phyloP scores from a whole-genome alignment of 2,797 vertebrate genomes.

The Premnoplex brunnescens region DNA sequence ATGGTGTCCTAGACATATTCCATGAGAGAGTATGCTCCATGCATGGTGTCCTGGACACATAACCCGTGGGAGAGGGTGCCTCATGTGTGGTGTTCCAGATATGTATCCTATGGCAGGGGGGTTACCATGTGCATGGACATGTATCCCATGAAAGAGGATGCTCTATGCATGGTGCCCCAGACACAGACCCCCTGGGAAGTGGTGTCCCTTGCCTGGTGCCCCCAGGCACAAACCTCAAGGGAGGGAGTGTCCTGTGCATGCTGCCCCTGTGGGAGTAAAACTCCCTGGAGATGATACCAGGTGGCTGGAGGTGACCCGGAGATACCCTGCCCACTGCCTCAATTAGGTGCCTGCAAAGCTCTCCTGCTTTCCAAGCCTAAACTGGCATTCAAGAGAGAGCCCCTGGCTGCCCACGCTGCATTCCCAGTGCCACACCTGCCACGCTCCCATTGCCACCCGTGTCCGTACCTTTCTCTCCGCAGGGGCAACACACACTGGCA shows the following conservation, averaged over 20 bases:
- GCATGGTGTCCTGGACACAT: background rate
- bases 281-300: background rate
- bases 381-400: background rate
- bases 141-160: background rate
- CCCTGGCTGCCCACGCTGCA: background rate
- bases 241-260: background rate
- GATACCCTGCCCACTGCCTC: background rate
- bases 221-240: too few relatives aligned
- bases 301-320: background rate
- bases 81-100: too few relatives aligned
- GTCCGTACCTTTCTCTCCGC: background rate
- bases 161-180: background rate
- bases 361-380: background rate
- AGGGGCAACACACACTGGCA: rapidly evolving
- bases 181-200: rapidly evolving
- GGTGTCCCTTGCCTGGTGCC: background rate
- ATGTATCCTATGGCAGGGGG: background rate
- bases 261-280: background rate
- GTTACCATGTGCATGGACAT: background rate
- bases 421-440: background rate
- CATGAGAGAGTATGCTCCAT: too few relatives aligned
- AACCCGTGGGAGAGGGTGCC: background rate
- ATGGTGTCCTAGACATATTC: background rate
- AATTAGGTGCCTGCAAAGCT: background rate
- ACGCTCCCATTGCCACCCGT: rapidly evolving